These are phyloP conservation scores for Scolopax bukidnonensis DNA, from an alignment of 2,797 vertebrate genomes.

Conservation along the genomic window DNA sequence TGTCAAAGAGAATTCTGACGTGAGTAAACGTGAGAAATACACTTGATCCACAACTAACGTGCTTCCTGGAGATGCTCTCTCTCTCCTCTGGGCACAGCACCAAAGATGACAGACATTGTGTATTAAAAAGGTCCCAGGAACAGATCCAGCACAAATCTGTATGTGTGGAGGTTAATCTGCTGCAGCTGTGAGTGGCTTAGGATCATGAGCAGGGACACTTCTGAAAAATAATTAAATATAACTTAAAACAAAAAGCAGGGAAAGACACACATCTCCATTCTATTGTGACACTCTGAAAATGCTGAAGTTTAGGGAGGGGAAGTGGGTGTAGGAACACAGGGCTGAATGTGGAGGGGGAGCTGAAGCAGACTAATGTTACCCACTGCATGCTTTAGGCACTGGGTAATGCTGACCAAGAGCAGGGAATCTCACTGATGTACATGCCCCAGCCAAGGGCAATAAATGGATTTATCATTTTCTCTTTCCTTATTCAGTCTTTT, in stretches of 20 bases:
- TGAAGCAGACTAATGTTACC: neutral
- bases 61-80: neutral
- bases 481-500: neutral
- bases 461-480: neutral
- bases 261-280: neutral
- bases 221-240: neutral
- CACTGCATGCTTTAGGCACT: neutral
- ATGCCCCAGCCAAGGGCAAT: neutral
- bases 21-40: conserved; percentile 2
- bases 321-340: neutral
- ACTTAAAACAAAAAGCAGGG: neutral
- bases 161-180: conserved; percentile 20
- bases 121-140: neutral
- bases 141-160: neutral
- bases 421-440: neutral
- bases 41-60: neutral
- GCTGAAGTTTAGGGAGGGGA: neutral
- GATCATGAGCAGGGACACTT: neutral
- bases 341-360: neutral
- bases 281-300: neutral
- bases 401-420: neutral
- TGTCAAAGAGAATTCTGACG: neutral
- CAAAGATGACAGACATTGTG: neutral
- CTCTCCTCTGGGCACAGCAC: neutral
- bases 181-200: conserved; percentile 25